These are phyloP conservation scores for Pseudorectes ferrugineus DNA, from an alignment of 2,113 vertebrate genomes.

Conservation along the genomic window DNA sequence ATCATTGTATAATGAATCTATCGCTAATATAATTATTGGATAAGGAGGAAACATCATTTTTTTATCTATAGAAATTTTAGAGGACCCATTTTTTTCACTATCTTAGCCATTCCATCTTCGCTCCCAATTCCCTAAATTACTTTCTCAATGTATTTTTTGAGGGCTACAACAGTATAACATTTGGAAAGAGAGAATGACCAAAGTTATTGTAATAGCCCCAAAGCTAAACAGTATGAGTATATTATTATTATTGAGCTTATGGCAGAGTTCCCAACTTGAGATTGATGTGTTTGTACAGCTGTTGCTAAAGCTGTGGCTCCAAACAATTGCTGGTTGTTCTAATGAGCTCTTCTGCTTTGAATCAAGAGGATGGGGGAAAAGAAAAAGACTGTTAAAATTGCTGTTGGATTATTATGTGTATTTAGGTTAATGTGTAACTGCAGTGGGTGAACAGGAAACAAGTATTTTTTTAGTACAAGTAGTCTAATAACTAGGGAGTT, in stretches of 20 bases:
- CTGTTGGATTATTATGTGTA: not conserved
- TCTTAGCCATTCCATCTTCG: not conserved
- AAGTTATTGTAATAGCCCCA: constrained; percentile 2
- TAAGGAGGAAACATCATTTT: not conserved
- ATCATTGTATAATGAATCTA: not conserved
- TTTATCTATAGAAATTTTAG: not conserved
- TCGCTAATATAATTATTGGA: not conserved
- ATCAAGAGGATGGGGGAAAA: not conserved
- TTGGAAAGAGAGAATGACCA: constrained; percentile 17
- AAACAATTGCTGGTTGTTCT: constrained; percentile 48
- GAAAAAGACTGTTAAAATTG: not conserved
- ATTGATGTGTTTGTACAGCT: constrained; percentile 62
- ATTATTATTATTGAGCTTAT: constrained; percentile 4
- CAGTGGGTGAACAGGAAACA: constrained; percentile 4
- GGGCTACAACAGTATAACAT: not conserved
- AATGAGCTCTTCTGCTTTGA: constrained; percentile 47
- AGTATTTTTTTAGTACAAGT: not conserved
- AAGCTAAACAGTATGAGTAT: constrained; percentile 2
- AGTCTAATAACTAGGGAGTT: not conserved
- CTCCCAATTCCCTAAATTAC: not conserved
- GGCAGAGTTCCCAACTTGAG: constrained; percentile 39
- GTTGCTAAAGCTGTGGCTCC: constrained; percentile 40
- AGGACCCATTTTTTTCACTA: not conserved
- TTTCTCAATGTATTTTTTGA: not conserved
- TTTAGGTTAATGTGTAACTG: not conserved